A percentile compares a stretch with the other conserved stretches of the same genome.
These are phyloP conservation scores for Psittacula derbiana DNA, from an alignment of 2,797 vertebrate genomes.

Conservation along the genomic window DNA sequence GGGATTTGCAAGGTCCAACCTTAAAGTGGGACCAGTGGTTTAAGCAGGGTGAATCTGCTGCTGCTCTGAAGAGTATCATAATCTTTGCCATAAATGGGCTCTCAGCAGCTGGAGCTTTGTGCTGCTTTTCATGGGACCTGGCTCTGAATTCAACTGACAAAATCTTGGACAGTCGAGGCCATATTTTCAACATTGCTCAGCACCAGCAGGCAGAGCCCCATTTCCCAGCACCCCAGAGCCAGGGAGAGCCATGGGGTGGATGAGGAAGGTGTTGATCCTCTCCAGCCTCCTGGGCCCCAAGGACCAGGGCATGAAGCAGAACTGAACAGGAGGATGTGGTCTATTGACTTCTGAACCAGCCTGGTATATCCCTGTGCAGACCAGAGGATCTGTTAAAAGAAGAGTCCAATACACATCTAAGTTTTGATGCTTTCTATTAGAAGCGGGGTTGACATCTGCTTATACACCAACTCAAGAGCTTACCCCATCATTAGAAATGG, in stretches of 20 bases:
- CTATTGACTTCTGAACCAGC: neutral
- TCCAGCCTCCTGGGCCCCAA: rapidly evolving
- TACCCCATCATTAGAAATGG: neutral
- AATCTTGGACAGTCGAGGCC: neutral
- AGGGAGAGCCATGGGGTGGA: neutral
- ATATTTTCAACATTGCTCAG: slow-evolving; percentile 24
- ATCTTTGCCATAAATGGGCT: slow-evolving; percentile 39
- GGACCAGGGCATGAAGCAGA: rapidly evolving
- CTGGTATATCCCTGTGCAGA: neutral
- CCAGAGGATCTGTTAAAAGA: neutral
- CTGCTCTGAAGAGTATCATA: neutral
- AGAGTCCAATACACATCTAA: neutral
- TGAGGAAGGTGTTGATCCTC: neutral
- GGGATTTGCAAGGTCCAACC: neutral
- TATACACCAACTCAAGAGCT: neutral
- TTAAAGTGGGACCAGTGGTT: neutral
- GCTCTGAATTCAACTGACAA: neutral
- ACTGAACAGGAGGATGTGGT: neutral
- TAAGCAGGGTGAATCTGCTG: neutral
- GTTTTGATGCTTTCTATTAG: neutral
- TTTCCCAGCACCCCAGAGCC: neutral
- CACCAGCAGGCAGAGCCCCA: neutral
- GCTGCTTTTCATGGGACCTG: neutral
- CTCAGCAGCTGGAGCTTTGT: neutral
- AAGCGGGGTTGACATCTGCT: neutral